Percentiles rank a stretch among this genome's conserved stretches.
phyloP scores from a whole-genome alignment of 2,113 vertebrate species.

The Mesocricetus auratus region DNA sequence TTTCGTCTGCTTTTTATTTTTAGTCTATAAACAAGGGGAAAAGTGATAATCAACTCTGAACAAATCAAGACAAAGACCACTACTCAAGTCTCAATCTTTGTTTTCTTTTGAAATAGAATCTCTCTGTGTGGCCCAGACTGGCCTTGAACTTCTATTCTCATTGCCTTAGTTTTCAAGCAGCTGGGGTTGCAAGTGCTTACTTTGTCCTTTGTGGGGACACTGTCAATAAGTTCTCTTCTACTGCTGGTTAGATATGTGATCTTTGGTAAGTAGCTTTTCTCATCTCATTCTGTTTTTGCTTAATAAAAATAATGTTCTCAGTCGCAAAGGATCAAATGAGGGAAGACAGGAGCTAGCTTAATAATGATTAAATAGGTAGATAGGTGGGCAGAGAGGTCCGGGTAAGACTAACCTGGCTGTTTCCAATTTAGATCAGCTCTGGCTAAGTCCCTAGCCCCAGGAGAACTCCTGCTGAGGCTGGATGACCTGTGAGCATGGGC shows the following conservation, averaged over 20 bases:
- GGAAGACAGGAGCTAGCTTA: neutral
- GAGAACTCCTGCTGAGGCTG: neutral
- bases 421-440: neutral
- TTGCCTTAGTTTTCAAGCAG: too few relatives aligned
- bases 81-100: too few relatives aligned
- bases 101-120: too few relatives aligned
- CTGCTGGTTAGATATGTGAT: neutral
- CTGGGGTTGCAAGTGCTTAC: too few relatives aligned
- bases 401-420: neutral
- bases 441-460: neutral
- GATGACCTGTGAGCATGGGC: neutral
- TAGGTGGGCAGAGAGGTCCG: neutral
- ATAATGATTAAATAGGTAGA: neutral
- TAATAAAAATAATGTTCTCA: constrained; percentile 28
- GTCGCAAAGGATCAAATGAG: neutral
- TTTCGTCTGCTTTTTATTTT: too few relatives aligned
- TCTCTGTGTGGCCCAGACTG: too few relatives aligned
- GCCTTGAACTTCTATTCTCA: too few relatives aligned
- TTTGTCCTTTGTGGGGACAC: too few relatives aligned
- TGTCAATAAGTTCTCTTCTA: too few relatives aligned
- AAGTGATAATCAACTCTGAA: too few relatives aligned
- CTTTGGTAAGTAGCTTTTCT: neutral
- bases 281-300: neutral
- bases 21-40: too few relatives aligned
- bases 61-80: too few relatives aligned